phyloP scores from a whole-genome alignment of 2,113 vertebrate genomes.

The Crotalus helleri region DNA sequence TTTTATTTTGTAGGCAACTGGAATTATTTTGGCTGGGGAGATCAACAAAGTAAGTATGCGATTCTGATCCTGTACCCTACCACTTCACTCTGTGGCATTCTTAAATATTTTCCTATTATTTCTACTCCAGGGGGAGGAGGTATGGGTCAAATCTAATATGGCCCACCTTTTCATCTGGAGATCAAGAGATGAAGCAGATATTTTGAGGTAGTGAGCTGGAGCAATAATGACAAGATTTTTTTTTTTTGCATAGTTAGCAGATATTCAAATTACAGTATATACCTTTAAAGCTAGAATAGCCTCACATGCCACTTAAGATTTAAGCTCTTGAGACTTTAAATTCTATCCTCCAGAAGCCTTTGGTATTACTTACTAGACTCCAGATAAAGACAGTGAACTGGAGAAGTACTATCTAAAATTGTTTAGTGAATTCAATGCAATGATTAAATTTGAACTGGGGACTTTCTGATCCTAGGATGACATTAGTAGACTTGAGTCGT shows the following conservation, averaged over 20 bases:
- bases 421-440: neutral
- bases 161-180: neutral
- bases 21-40: constrained; percentile 95
- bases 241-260: neutral
- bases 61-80: neutral
- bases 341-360: neutral
- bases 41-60: constrained; percentile 92
- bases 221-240: neutral
- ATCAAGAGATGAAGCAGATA: neutral
- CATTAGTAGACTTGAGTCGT: neutral
- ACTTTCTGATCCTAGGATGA: neutral
- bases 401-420: neutral
- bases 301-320: neutral
- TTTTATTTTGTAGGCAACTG: constrained; percentile 87
- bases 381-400: neutral
- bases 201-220: neutral
- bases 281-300: neutral
- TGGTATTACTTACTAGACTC: neutral
- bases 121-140: neutral
- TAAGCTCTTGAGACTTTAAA: neutral
- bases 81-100: neutral
- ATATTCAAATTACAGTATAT: neutral
- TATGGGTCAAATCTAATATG: neutral
- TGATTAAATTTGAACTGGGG: neutral
- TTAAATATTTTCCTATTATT: fast-evolving